A percentile compares a stretch with the other conserved stretches of the same genome.
phyloP scores from a whole-genome alignment of 2,888 invertebrate genomes.

The Diloba caeruleocephala region DNA sequence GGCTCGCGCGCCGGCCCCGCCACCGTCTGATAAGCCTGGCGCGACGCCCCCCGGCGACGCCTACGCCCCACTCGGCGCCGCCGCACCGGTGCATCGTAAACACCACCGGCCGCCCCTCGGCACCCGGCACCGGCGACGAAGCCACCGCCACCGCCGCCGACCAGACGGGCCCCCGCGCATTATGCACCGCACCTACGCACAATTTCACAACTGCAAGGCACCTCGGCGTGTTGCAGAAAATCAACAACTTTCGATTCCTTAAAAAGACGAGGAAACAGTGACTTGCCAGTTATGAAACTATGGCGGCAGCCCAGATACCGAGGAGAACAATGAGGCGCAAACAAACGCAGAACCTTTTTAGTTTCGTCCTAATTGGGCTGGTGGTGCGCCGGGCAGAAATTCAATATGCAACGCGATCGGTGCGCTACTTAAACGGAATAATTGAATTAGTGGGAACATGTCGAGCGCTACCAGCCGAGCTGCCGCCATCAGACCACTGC shows the following conservation, averaged over 20 bases:
- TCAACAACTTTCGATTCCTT: conserved; percentile 86
- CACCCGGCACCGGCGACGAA: conserved; percentile 67
- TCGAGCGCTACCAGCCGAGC: conserved; percentile 68
- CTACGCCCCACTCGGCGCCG: conserved; percentile 87
- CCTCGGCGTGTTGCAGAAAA: conserved; percentile 72
- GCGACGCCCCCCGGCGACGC: conserved; percentile 89
- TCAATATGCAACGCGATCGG: conserved; percentile 85
- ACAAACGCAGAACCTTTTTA: conserved; percentile 83
- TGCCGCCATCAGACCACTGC: conserved; percentile 31
- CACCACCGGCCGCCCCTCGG: conserved; percentile 83
- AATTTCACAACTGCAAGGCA: conserved; percentile 79
- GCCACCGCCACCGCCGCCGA: conserved; percentile 62
- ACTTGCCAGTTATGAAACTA: conserved; percentile 75
- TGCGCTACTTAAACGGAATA: conserved; percentile 83
- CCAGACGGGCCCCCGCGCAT: conserved; percentile 82
- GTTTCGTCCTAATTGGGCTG: conserved; percentile 85
- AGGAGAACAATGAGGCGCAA: conserved; percentile 83
- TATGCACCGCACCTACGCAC: conserved; percentile 84
- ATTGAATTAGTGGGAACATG: conserved; percentile 83
- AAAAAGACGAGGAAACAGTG: conserved; percentile 83
- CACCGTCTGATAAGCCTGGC: conserved; percentile 88
- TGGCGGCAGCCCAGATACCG: conserved; percentile 79
- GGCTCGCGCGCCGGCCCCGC: conserved; percentile 88
- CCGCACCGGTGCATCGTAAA: conserved; percentile 79
- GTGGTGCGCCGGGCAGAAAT: conserved; percentile 78